Evolutionary conservation across 2,888 invertebrate genomes (phyloP).

Genomic region (Mylabris sibirica): DNA sequence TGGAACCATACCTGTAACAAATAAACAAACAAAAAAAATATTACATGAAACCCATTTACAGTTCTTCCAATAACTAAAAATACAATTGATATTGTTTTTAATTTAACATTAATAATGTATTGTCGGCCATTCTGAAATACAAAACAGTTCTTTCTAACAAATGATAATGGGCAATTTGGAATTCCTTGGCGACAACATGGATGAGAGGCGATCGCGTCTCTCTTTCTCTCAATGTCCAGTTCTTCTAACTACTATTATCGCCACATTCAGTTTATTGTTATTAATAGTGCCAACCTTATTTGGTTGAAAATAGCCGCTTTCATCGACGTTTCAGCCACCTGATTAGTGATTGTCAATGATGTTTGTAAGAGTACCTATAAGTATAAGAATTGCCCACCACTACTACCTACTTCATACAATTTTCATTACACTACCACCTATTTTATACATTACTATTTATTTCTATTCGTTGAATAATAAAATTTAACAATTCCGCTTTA

Average conservation of each 20-base stretch:
- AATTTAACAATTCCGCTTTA: slow-evolving; percentile 58
- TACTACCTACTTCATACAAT: slow-evolving; percentile 49
- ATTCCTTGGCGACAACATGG: slow-evolving; percentile 58
- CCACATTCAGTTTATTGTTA: slow-evolving; percentile 63
- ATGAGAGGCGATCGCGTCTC: slow-evolving; percentile 21
- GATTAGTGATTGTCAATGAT: slow-evolving; percentile 54
- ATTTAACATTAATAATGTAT: no score
- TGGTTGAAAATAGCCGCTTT: slow-evolving; percentile 57
- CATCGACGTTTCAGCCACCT: slow-evolving; percentile 60
- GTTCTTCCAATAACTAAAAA: neutral
- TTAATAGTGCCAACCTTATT: slow-evolving; percentile 62
- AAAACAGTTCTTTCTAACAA: slow-evolving; percentile 53
- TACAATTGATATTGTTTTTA: neutral
- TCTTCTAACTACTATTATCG: slow-evolving; percentile 61
- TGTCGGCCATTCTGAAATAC: slow-evolving; percentile 47
- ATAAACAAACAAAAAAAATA: slow-evolving; percentile 36
- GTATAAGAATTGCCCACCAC: slow-evolving; percentile 34
- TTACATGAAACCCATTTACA: neutral
- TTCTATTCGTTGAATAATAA: slow-evolving; percentile 56
- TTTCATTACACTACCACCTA: slow-evolving; percentile 49
- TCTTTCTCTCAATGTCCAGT: slow-evolving; percentile 50
- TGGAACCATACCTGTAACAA: slow-evolving; percentile 92
- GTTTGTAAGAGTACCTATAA: neutral
- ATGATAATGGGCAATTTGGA: slow-evolving; percentile 61
- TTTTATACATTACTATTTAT: slow-evolving; percentile 41